Evolutionary conservation across 2,888 invertebrate species (phyloP), one percentile per base, ranked within the genome.

Genomic region (Thecocarcelia acutangulata): DNA sequence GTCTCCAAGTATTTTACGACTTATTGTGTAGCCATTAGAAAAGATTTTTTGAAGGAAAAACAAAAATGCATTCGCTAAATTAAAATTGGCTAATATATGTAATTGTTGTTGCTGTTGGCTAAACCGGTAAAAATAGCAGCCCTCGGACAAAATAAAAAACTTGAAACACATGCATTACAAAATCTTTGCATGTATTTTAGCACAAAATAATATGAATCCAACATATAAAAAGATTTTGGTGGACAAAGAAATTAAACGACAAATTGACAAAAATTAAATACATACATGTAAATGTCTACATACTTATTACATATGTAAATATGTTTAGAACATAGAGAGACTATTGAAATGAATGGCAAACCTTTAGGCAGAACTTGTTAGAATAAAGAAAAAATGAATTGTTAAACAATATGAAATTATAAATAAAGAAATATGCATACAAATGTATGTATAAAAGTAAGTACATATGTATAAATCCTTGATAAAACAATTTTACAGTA

Each of bases 91-190:
- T 82, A 59, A 78, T 66, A 82, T 21, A 78, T 61, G 59, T 24
- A 54, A 48, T 74, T 50, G 44, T 82, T 76, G 52, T 70, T 77
- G 68, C 76, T 77, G 72, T 72, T 76, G 82, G 21, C 61, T 78
- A 66, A 82, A 87, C 84, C 87, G 86, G 88, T 88, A 88, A 87
- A 90, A 90, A 90, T 90, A 90, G 89, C 89, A 90, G 89, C 90
- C 90, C 90, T 89, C 90, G 90, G 89, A 89, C 87, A 89, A 78
- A 70, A 59, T 61, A 52, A 77, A 63, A 44, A 56, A 58, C 75
- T 13, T 17, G 64, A 85, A 85, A 85, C 85, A 83, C 85, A 83
- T 85, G 85, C 85, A 86, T 83, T 83, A 80, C 81, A 84, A 76
- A 78, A 63, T 33, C 6, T 33, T 33, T 77, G 50, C 24, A 52